A percentile compares a stretch with the other conserved stretches of the same genome.
Conservation (phyloP, 2,888 invertebrate genomes). For the Ischnura elegans region DNA sequence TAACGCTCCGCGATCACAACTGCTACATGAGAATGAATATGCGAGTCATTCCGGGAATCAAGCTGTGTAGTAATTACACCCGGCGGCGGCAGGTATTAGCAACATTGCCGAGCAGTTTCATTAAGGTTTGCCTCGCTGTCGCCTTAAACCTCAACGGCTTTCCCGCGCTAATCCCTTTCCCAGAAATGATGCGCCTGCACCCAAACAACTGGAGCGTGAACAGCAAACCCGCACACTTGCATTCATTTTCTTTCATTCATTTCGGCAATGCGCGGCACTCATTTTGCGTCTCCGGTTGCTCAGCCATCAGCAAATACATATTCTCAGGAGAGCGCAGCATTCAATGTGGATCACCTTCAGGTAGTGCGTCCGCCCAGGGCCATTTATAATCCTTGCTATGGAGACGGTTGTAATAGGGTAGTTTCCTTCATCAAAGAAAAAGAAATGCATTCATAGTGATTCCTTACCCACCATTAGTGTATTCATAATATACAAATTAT, state of each 20-base stretch:
- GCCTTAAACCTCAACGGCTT: not conserved
- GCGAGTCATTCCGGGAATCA: not conserved
- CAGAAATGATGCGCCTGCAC: not conserved
- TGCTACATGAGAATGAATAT: not conserved
- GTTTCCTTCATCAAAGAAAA: no score
- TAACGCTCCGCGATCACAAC: not conserved
- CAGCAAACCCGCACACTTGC: not conserved
- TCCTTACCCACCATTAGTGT: no score
- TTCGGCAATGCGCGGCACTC: not conserved
- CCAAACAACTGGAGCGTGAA: not conserved
- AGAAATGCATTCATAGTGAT: no score
- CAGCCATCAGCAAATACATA: not conserved
- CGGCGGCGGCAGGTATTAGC: conserved; percentile 5
- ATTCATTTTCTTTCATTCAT: not conserved
- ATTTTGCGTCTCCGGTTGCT: not conserved
- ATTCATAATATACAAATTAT: no score
- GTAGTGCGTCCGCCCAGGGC: not conserved
- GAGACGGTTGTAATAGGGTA: no score
- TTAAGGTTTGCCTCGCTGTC: conserved; percentile 13
- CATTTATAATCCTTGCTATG: no score
- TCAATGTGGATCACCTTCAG: not conserved
- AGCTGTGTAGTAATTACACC: conserved; percentile 9
- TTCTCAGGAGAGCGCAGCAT: not conserved
- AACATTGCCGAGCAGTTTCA: not conserved
- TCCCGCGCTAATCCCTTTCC: not conserved